Evolutionary conservation across 1,140 invertebrate species (phyloP), one percentile per base, ranked within the genome.

Genomic region (Sycophila sp.): DNA sequence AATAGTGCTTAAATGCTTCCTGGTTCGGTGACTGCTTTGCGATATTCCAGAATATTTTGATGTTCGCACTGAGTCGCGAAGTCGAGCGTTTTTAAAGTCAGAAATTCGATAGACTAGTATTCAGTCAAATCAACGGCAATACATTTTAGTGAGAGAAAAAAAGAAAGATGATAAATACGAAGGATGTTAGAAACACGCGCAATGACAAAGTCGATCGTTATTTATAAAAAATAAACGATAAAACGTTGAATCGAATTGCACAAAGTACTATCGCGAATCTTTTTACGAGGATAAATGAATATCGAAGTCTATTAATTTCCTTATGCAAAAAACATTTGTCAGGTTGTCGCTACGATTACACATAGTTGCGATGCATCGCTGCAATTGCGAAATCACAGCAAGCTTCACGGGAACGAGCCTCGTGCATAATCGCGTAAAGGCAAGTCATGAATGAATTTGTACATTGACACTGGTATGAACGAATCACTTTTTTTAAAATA

Each of bases 271-370:
- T 22, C 38, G 65, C 30, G 55, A 30, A 45, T 19, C 32, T 66
- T 56, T 11, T 66, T 22, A 66, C 19, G 11, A 56, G 17, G 34
- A 66, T 45, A 53, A 32, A 28, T n/a, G n/a, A n/a, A n/a, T n/a
- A 56, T 26, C 22, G 24, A 56, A 58, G n/a, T 45, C 55, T 45
- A 66, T 45, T 45, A 56, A 72, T 76, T 79, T 77, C 76, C 78
- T 76, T 74, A 79, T 55, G 76, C 38, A 55, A 62, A 4, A 47
- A 45, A 75, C 80, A 80, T 81, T 81, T 80, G 79, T 82, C 82
- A 81, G 77, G 77, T 80, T 77, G 77, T 77, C 79, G 81, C 82
- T 82, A 77, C 76, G 72, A 75, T 71, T 53, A 38, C 38, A 32
- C 40, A 71, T 80, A 77, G 76, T 75, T 76, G 72, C 78, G 74